Base-by-base conservation (phyloP, 2,797 vertebrate genomes). In the Sebastes matsubarae region DNA sequence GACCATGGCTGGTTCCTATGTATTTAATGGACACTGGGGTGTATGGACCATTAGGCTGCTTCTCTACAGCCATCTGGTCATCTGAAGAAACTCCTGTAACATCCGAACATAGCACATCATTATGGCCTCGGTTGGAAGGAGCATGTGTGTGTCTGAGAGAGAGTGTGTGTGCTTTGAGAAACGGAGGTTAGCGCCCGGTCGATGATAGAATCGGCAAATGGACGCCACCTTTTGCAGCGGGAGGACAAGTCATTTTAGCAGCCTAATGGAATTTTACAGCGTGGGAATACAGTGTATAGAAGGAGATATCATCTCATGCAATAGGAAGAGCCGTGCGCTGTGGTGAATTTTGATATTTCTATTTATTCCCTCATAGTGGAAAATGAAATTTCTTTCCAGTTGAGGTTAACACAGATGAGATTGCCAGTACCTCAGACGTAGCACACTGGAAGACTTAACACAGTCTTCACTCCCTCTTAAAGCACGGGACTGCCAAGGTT, bases 1-100 rank as follows among this genome's bases (percentile, higher is more conserved):
- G 82, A 86, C 81, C 82, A 68, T 86, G 83, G 88, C 91, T 85
- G 87, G 78, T 90, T 91, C 79, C 92, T 91, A 82, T 90, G 89
- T 89, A 71, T 92, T 89, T 93, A 95, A 93, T 92, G 92, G 92
- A 90, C 86, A 91, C 66, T 60, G 50, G 75, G 79, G 87, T 91
- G 90, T 89, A 91, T 85, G 86, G 81, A 83, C 95, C 93, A 95
- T 95, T 95, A 95, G 86, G 88, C 84, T 75, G 83, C 86, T 90
- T 82, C 90, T 90, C 90, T 85, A 87, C 91, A 90, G 84, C 87
- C 80, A 73, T 88, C 77, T 88, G 86, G 87, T 89, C 88, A 85
- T 89, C 89, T 84, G 75, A 84, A 87, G 80, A 80, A 88, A 89
- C 77, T 87, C 69, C 80, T 83, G 81, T 70, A 90, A 89, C 89